Base-by-base conservation (phyloP, 2,888 invertebrate genomes). In the Theodoxus fluviatilis region DNA sequence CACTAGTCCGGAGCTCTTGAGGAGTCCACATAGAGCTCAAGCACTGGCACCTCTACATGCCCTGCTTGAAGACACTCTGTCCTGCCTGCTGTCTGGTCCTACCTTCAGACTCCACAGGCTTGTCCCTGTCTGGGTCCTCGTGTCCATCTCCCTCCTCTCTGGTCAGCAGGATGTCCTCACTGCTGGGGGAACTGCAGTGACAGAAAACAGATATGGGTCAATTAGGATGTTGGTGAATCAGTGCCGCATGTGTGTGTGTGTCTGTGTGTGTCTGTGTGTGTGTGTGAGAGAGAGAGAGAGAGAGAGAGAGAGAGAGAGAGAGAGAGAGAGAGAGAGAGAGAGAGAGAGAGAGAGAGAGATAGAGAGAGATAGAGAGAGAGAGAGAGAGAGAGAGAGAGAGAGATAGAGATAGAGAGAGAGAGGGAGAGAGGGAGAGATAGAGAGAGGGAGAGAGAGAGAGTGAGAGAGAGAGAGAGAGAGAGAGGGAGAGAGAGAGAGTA, bases 81-180 rank as follows among this genome's bases (percentile, higher is more conserved):
- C n/a, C n/a, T n/a, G n/a, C n/a, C n/a, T n/a, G n/a, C n/a, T n/a
- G n/a, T n/a, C n/a, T n/a, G n/a, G n/a, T 15, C 67, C 67, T 28
- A 71, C 71, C 64, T 28, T 74, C 74, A 52, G 74, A 66, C 18
- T 66, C 63, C 35, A 57, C 57, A 25, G 40, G 65, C 31, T 68
- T 35, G 7, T 33, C 22, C 22, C 57, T 67, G 49, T 80, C 80
- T 6, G 83, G 82, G 49, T 82, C 79, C 67, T 83, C 83, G 22
- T 79, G 78, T 1, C 82, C 83, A 59, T 83, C 84, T 3, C 82
- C 83, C 43, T 81, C 80, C 68, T 83, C 83, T 25, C 81, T 69
- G 55, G 76, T 61, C 35, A 77, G 75, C n/a, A 79, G 78, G 64
- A 81, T 73, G 49, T 77, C 78, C 18, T 3, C 22, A 47, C 47